Conservation (phyloP, 2,113 vertebrate genomes). For the Pipa parva region DNA sequence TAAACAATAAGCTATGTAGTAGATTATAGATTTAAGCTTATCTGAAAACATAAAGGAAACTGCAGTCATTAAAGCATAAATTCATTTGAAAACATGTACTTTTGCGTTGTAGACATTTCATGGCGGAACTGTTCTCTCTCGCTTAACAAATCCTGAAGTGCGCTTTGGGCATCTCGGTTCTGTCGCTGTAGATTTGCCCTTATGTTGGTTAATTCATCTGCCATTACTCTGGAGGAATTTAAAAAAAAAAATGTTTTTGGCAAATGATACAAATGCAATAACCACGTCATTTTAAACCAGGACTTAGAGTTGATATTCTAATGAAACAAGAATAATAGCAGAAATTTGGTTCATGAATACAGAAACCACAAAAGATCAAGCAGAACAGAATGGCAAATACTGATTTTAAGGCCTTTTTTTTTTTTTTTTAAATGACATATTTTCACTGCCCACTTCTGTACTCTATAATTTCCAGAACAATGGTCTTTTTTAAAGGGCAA, state of each 20-base stretch:
- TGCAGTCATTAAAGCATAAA: not conserved
- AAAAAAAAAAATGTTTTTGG: slow-evolving; percentile 42
- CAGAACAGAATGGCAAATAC: too few species aligned
- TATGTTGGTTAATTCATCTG: slow-evolving; percentile 86
- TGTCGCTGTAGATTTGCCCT: slow-evolving; percentile 82
- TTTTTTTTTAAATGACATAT: not conserved
- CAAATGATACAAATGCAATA: too few species aligned
- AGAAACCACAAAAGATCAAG: too few species aligned
- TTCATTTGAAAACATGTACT: slow-evolving; percentile 58
- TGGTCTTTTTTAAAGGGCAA: too few species aligned
- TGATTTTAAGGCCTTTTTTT: too few species aligned
- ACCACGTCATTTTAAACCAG: too few species aligned
- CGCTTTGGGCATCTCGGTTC: slow-evolving; percentile 84
- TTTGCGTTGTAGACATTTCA: slow-evolving; percentile 83
- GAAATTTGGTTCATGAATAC: too few species aligned
- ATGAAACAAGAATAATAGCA: too few species aligned
- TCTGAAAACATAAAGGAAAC: not conserved
- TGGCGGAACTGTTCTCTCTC: slow-evolving; percentile 85
- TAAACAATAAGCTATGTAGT: too few species aligned
- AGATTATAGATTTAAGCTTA: not conserved
- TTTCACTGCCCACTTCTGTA: too few species aligned
- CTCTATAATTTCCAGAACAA: too few species aligned
- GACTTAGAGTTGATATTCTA: too few species aligned
- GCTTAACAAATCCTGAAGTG: slow-evolving; percentile 84
- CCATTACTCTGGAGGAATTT: slow-evolving; percentile 96